phyloP scores from a whole-genome alignment of 2,113 vertebrate genomes.

The Myiagra hebetior region DNA sequence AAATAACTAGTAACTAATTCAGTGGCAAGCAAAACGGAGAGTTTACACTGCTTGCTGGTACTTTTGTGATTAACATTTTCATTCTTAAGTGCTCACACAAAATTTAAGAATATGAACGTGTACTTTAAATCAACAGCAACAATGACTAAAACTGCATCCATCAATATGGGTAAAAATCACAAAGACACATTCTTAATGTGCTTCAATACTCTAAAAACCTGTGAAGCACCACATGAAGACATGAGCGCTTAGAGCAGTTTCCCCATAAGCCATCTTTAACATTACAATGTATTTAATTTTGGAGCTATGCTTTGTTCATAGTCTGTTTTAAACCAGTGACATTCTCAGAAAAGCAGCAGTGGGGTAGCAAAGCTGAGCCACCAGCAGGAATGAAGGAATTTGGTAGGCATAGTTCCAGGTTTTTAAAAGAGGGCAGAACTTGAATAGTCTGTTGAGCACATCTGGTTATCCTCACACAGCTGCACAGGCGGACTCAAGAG shows the following conservation, averaged over 20 bases:
- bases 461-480: not conserved
- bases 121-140: not conserved
- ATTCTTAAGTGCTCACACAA: not conserved
- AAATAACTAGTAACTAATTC: conserved; percentile 1
- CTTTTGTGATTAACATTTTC: not conserved
- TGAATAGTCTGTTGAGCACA: not conserved
- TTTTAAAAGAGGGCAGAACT: not conserved
- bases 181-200: not conserved
- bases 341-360: not conserved
- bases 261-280: not conserved
- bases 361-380: not conserved
- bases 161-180: not conserved
- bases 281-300: not conserved
- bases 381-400: not conserved
- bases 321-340: not conserved
- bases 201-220: not conserved
- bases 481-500: not conserved
- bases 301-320: not conserved
- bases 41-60: not conserved
- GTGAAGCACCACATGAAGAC: not conserved
- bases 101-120: not conserved
- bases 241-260: not conserved
- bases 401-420: not conserved
- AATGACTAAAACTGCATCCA: not conserved
- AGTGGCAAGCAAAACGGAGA: not conserved